These are phyloP conservation scores for Triplophysa tibetana DNA, from an alignment of 2,113 vertebrate species.

Conservation along the genomic window DNA sequence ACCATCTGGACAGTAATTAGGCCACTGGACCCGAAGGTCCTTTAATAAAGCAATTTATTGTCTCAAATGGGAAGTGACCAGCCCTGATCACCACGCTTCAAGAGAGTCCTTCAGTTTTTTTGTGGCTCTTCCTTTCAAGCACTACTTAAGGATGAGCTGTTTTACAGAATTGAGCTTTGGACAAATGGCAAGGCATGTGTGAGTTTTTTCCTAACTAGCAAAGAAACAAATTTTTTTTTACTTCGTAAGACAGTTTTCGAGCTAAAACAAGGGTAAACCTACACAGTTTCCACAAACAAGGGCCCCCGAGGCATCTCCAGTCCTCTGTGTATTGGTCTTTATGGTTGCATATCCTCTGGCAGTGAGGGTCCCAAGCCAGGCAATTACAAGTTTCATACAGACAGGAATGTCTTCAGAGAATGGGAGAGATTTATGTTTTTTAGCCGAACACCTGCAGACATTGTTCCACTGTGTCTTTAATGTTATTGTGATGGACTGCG, in stretches of 20 bases:
- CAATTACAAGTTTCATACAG: constrained; percentile 42
- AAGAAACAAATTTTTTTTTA: neutral
- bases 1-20: constrained; percentile 53
- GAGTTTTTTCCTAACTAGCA: neutral
- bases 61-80: constrained; percentile 24
- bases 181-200: neutral
- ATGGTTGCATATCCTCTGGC: neutral
- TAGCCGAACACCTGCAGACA: neutral
- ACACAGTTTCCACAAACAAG: constrained; percentile 33
- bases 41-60: constrained; percentile 34
- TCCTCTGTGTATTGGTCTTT: constrained; percentile 23
- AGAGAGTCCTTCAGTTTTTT: constrained; percentile 29
- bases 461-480: constrained; percentile 14
- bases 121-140: neutral
- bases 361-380: constrained; percentile 33
- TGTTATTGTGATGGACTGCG: constrained; percentile 17
- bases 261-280: neutral
- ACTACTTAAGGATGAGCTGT: neutral
- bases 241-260: neutral
- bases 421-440: constrained; percentile 23
- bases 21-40: constrained; percentile 10
- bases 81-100: constrained; percentile 17
- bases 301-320: constrained; percentile 25
- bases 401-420: constrained; percentile 19
- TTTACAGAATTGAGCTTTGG: neutral